A percentile compares a stretch with the other conserved stretches of the same genome.
These are phyloP conservation scores for Maniola hyperantus DNA, from an alignment of 2,888 invertebrate genomes.

Conservation along the genomic window DNA sequence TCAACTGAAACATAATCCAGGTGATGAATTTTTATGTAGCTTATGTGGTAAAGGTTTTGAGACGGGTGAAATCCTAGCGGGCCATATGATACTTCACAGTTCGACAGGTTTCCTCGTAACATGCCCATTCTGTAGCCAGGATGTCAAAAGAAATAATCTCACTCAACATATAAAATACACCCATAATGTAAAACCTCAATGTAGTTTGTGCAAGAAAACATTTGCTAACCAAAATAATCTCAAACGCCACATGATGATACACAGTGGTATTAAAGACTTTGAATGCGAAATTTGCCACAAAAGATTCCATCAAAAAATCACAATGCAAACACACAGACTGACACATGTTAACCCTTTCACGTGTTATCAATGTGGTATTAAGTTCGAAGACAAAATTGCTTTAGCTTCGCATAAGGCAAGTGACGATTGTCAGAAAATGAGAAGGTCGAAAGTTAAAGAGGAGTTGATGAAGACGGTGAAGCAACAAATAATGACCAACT, in stretches of 20 bases:
- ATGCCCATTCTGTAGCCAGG: conserved; percentile 72
- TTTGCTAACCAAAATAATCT: conserved; percentile 78
- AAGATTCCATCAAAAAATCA: conserved; percentile 75
- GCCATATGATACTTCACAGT: conserved; percentile 73
- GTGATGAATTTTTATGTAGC: conserved; percentile 67
- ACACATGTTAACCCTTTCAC: conserved; percentile 67
- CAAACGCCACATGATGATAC: conserved; percentile 79
- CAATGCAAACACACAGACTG: conserved; percentile 76
- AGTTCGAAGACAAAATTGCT: conserved; percentile 58
- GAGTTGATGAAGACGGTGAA: conserved; percentile 74
- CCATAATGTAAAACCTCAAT: conserved; percentile 72
- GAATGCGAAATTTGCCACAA: conserved; percentile 76
- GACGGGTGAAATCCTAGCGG: conserved; percentile 69
- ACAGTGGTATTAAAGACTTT: conserved; percentile 70
- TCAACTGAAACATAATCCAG: conserved; percentile 67
- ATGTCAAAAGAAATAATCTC: conserved; percentile 64
- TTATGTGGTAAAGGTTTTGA: conserved; percentile 77
- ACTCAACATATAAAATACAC: conserved; percentile 77
- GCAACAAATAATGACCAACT: conserved; percentile 67
- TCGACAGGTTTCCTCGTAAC: conserved; percentile 58
- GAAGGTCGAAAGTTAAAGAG: conserved; percentile 62
- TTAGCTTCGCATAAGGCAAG: conserved; percentile 59
- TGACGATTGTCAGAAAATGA: conserved; percentile 58
- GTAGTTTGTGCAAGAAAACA: conserved; percentile 69
- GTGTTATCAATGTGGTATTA: conserved; percentile 65